Percentiles rank a stretch among this genome's conserved stretches.
These are phyloP conservation scores for Denticeps clupeoides DNA, from an alignment of 2,797 vertebrate species.

Conservation along the genomic window DNA sequence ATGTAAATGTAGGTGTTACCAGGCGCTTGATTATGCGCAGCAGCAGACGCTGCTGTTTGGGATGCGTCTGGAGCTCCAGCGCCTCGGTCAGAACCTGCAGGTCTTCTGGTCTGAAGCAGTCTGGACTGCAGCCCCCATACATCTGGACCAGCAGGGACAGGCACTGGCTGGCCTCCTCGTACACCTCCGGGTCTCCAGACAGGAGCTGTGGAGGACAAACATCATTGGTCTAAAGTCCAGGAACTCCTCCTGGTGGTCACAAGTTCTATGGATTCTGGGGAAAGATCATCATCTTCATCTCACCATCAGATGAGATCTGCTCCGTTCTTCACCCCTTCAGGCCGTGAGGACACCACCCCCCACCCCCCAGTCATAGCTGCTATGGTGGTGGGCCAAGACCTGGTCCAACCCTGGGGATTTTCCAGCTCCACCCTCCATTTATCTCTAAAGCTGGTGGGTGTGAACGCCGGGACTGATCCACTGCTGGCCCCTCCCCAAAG, in stretches of 20 bases:
- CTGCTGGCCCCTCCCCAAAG: slow-evolving; percentile 29
- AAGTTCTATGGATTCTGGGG: no score
- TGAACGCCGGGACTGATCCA: slow-evolving; percentile 28
- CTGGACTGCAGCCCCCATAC: slow-evolving; percentile 64
- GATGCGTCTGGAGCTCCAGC: slow-evolving; percentile 48
- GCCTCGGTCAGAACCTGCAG: slow-evolving; percentile 67
- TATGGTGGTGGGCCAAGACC: no score
- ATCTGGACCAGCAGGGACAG: slow-evolving; percentile 81
- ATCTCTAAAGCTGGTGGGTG: slow-evolving; percentile 20
- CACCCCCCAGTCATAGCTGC: neutral
- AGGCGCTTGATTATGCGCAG: slow-evolving; percentile 72
- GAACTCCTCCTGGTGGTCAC: no score
- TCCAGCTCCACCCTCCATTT: neutral
- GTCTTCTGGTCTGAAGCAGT: slow-evolving; percentile 67
- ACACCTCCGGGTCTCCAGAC: slow-evolving; percentile 68
- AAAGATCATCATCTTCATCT: no score
- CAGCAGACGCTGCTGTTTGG: slow-evolving; percentile 63
- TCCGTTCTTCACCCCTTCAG: no score
- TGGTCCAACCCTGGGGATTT: neutral
- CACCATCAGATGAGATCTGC: no score
- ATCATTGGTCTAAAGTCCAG: no score
- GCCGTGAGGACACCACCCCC: neutral
- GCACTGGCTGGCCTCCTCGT: slow-evolving; percentile 68
- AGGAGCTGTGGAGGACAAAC: slow-evolving; percentile 57
- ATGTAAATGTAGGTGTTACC: no score